Conservation (phyloP, 2,797 vertebrate species). For the Pygocentrus nattereri region DNA sequence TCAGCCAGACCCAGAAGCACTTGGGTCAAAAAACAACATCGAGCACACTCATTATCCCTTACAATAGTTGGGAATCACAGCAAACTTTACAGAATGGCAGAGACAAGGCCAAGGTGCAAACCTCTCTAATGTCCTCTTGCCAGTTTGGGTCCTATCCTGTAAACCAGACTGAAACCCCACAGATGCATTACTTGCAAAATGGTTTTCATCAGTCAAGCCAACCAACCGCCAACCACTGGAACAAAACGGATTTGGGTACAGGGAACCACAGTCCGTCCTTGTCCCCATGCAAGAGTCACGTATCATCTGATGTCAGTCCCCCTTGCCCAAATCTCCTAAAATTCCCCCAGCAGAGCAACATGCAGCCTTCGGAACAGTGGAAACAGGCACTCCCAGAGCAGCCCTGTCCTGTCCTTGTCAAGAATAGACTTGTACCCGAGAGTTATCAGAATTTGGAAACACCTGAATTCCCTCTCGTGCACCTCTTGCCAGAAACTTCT, state of each 20-base stretch:
- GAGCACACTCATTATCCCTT: conserved; percentile 25
- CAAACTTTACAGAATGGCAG: conserved; percentile 20
- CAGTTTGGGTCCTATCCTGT: conserved; percentile 17
- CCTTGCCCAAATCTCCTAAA: neutral
- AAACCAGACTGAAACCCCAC: conserved; percentile 4
- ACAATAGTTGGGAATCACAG: neutral
- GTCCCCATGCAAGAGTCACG: neutral
- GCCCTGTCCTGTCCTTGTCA: conserved; percentile 21
- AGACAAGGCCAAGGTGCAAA: neutral
- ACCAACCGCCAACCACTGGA: neutral
- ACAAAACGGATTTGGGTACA: conserved; percentile 6
- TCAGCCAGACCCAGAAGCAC: conserved; percentile 28
- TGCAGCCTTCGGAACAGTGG: conserved; percentile 25
- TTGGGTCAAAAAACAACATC: conserved; percentile 6
- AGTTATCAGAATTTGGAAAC: conserved; percentile 8
- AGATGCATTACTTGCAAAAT: conserved; percentile 11
- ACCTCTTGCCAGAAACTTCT: conserved; percentile 53
- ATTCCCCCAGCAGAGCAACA: conserved; percentile 11
- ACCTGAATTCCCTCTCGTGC: conserved; percentile 51
- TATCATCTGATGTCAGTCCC: neutral
- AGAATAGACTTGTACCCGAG: conserved; percentile 12
- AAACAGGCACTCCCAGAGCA: conserved; percentile 22
- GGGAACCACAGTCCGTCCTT: neutral
- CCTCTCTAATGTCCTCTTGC: neutral
- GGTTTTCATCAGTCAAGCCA: conserved; percentile 26